phyloP scores from a whole-genome alignment of 1,140 invertebrate genomes.

The Bombus terrestris region DNA sequence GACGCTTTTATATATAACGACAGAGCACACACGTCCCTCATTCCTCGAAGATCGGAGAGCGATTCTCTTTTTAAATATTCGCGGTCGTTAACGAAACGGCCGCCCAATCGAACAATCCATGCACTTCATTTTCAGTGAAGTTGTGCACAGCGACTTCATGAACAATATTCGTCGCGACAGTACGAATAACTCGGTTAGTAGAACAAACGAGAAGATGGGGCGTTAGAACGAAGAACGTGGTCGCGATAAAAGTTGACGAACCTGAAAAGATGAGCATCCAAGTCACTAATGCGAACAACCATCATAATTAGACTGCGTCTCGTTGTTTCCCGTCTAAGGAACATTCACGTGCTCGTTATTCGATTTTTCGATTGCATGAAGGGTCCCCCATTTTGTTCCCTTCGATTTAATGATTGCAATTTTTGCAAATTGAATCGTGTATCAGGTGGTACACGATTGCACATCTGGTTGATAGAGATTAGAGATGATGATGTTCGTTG shows the following conservation, averaged over 20 bases:
- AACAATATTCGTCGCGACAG: too few relatives aligned
- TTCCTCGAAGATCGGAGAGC: too few relatives aligned
- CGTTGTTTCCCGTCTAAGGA: constrained; percentile 19
- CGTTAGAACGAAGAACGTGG: constrained; percentile 25
- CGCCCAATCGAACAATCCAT: too few relatives aligned
- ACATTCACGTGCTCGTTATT: constrained; percentile 27
- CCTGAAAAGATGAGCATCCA: constrained; percentile 25
- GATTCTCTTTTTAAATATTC: too few relatives aligned
- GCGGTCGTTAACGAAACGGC: too few relatives aligned
- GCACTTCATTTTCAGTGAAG: too few relatives aligned
- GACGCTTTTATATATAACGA: too few relatives aligned
- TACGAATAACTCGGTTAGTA: constrained; percentile 41
- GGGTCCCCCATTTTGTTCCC: constrained; percentile 25
- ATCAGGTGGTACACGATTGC: background rate
- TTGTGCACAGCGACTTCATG: too few relatives aligned
- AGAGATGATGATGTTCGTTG: background rate
- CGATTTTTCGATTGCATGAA: constrained; percentile 61
- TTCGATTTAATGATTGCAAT: background rate
- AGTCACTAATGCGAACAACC: constrained; percentile 49
- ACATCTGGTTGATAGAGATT: background rate
- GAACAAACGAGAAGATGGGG: constrained; percentile 2
- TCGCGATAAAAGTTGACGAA: constrained; percentile 50
- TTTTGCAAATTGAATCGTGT: constrained; percentile 55
- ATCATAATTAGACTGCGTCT: constrained; percentile 61
- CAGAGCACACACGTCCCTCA: too few relatives aligned